A percentile compares a stretch with the other conserved stretches of the same genome.
Evolutionary conservation across 2,113 vertebrate species (phyloP).

Genomic region (Prinia subflava): DNA sequence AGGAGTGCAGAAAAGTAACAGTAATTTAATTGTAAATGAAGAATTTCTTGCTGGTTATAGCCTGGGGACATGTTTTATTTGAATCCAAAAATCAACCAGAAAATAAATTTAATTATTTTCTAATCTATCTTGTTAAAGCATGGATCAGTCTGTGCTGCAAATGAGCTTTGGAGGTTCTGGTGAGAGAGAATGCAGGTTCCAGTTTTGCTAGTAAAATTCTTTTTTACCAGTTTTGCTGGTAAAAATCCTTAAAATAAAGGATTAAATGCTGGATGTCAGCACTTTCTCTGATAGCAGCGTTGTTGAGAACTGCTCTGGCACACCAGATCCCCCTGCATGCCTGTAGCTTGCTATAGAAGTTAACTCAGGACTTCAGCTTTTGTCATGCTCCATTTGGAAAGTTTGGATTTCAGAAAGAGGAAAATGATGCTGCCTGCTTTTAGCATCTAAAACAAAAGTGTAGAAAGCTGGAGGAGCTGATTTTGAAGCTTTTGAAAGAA

Average conservation of each 20-base stretch:
- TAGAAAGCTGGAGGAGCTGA: background rate
- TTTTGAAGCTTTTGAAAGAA: background rate
- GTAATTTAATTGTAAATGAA: conserved; percentile 34
- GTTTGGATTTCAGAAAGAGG: background rate
- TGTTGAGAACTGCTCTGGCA: background rate
- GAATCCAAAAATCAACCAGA: conserved; percentile 45
- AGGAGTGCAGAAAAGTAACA: conserved; percentile 42
- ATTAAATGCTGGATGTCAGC: conserved; percentile 9
- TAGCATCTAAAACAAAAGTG: background rate
- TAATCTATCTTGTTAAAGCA: conserved; percentile 14
- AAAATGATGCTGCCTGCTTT: background rate
- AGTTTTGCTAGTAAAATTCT: no score
- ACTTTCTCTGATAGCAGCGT: background rate
- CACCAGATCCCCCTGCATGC: background rate
- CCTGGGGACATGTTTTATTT: background rate
- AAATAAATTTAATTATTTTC: conserved; percentile 54
- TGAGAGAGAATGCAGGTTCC: background rate
- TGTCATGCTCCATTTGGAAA: background rate
- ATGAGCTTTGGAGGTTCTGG: background rate
- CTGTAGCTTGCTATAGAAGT: background rate
- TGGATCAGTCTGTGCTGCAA: background rate
- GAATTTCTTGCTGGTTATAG: conserved; percentile 41
- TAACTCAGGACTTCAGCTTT: background rate
- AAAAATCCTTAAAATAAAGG: no score
- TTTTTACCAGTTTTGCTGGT: background rate